phyloP scores from a whole-genome alignment of 2,888 invertebrate species.

The Latrodectus elegans region DNA sequence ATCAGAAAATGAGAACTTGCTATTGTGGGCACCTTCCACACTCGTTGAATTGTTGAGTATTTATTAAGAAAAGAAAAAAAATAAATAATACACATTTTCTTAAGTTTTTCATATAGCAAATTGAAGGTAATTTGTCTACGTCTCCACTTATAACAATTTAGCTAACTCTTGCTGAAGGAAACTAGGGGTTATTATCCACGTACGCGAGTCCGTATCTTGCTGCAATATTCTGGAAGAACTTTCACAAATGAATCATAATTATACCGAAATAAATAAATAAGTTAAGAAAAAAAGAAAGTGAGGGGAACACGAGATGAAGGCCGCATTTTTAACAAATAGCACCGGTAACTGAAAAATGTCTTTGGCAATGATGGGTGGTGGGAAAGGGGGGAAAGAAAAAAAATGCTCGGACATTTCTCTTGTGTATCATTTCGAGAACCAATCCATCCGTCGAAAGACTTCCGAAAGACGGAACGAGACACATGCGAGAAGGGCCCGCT shows the following conservation, averaged over 20 bases:
- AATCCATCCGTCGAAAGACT: conserved; percentile 47
- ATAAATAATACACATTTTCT: no score
- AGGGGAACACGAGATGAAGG: neutral
- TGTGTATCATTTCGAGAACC: conserved; percentile 57
- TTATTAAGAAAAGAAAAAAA: no score
- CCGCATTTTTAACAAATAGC: conserved; percentile 57
- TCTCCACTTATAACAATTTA: conserved; percentile 37
- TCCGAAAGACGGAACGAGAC: neutral
- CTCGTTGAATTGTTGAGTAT: no score
- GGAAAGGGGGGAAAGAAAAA: conserved; percentile 1
- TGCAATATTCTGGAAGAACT: conserved; percentile 16
- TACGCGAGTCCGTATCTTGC: neutral
- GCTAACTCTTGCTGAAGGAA: conserved; percentile 32
- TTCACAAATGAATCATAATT: conserved; percentile 63
- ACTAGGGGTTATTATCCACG: conserved; percentile 35
- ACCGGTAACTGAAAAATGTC: conserved; percentile 48
- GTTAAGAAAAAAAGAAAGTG: neutral
- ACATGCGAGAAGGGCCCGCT: neutral
- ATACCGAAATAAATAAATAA: conserved; percentile 41
- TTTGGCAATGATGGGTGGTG: conserved; percentile 6
- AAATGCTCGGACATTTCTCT: conserved; percentile 32
- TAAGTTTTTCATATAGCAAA: conserved; percentile 4
- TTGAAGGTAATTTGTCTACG: conserved; percentile 35
- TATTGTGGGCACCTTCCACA: no score
- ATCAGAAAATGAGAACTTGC: no score